Evolutionary conservation across 2,888 invertebrate genomes (phyloP), one percentile per base, ranked within the genome.

Genomic region (Sarcophaga carnaria): DNA sequence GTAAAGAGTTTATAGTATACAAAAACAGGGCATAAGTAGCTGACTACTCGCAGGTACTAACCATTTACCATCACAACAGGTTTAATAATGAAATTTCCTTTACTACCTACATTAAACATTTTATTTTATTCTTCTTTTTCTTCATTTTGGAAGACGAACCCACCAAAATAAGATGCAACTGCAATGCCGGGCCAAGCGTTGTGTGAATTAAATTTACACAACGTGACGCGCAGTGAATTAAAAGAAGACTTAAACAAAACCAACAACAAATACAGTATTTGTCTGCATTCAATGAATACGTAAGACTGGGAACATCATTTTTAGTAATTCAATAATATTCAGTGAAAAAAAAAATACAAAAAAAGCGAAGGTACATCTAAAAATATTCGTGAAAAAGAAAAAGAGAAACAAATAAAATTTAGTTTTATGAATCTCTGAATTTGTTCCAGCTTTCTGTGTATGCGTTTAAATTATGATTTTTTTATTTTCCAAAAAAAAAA

Each of bases 121-220:
- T 69, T 62, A 47, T 47, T 70, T 69, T 70, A 62, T 70, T 63
- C 49, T 70, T 70, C 27, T 27, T 66, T 25, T 47, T 25, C 59
- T 54, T 77, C 17, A 22, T 69, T 12, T 70, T 70, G 11, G 27
- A 45, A 60, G 45, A 69, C 45, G 47, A 77, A 78, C 47, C 62
- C 25, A 70, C 62, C 17, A 22, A 80, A 74, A 74, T 49, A 22
- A 66, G 67, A 72, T 67, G 66, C 74, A 80, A 59, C 66, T 66
- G 8, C 3, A 22, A 25, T 45, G n/a, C 59, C 60, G 4, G 0
- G 22, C 25, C 22, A 17, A 11, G 45, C 45, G 27, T 60, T 72
- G 66, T 80, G 72, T 64, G 47, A 80, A 80, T 80, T 66, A 59
- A 80, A 80, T 80, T 72, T 64, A 22, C 54, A 71, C 71, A 63